Evolutionary conservation across 2,113 vertebrate genomes (phyloP), one percentile per base, ranked within the genome.

Genomic region (Bambusicola thoracicus): DNA sequence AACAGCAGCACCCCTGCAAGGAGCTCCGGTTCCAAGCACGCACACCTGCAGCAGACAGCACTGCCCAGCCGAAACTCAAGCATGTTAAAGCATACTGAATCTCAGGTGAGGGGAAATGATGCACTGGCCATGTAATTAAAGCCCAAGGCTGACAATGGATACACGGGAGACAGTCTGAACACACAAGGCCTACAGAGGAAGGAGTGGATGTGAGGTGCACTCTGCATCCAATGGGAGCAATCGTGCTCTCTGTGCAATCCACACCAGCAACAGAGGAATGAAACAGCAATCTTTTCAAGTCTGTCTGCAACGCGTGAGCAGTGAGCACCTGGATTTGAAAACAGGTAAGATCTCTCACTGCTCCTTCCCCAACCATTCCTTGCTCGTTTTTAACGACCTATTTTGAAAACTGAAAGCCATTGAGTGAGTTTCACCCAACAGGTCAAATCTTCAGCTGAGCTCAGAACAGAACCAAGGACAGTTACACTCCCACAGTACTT

Each of bases 61-160:
- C 59, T 55, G 13, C 43, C 77, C 68, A 75, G 75, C 67, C 11
- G 80, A 95, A 96, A 97, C 66, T 36, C 72, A 77, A 97, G 95
- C 70, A n/a, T 11, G 25, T 83, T 96, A 94, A 90, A 94, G 77
- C 96, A 96, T 95, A 93, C 40, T 96, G 87, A 92, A 97, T 77
- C 87, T 58, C 95, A 75, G 85, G 84, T 66, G 84, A 87, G 66
- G 66, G 89, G 80, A 82, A 95, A 82, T 4, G 85, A 94, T 48
- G 88, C 87, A 5, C 78, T 95, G 96, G 8, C 81, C 80, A 48
- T 13, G 61, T 93, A 96, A 97, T 90, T 96, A 97, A 98, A 97
- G 94, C 85, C 87, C 1, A 1, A 81, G 66, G 69, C 84, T 77
- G 92, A 77, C 25, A 43, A 89, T 0, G 58, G 67, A 85, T 66